phyloP scores from a whole-genome alignment of 2,113 vertebrate genomes.

The Tenrec ecaudatus region DNA sequence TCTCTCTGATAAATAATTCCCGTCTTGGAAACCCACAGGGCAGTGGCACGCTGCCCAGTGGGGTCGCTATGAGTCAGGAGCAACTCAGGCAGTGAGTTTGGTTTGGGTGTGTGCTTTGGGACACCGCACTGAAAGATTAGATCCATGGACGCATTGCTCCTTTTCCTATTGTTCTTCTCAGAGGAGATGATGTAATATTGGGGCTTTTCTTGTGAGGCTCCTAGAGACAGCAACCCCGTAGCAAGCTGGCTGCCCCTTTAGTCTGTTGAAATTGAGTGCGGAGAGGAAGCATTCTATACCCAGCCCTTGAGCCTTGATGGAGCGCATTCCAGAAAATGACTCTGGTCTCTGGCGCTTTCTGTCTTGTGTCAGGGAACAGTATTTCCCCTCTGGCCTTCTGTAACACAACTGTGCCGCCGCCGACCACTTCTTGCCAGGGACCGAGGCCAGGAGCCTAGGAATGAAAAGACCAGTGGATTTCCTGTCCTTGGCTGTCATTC shows the following conservation, averaged over 20 bases:
- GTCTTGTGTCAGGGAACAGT: neutral
- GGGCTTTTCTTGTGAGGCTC: neutral
- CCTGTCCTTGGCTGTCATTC: neutral
- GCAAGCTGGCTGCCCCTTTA: neutral
- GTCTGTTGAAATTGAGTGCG: neutral
- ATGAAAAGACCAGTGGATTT: neutral
- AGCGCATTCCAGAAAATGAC: neutral
- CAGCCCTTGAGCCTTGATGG: neutral
- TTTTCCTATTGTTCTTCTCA: neutral
- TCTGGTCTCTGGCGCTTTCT: slow-evolving; percentile 5
- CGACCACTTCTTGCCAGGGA: neutral
- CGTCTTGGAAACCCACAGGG: no score
- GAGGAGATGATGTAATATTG: neutral
- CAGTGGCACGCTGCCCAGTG: no score
- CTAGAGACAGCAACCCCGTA: neutral
- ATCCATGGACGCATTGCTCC: neutral
- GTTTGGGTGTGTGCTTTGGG: neutral
- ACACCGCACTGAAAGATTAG: neutral
- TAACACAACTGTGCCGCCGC: neutral
- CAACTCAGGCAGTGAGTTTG: no score
- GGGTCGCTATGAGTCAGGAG: no score
- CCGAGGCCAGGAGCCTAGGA: neutral
- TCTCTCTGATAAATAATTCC: no score
- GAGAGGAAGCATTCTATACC: neutral
- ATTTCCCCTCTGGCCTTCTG: neutral